These are phyloP conservation scores for Datnioides undecimradiatus DNA, from an alignment of 2,113 vertebrate genomes.

Conservation along the genomic window DNA sequence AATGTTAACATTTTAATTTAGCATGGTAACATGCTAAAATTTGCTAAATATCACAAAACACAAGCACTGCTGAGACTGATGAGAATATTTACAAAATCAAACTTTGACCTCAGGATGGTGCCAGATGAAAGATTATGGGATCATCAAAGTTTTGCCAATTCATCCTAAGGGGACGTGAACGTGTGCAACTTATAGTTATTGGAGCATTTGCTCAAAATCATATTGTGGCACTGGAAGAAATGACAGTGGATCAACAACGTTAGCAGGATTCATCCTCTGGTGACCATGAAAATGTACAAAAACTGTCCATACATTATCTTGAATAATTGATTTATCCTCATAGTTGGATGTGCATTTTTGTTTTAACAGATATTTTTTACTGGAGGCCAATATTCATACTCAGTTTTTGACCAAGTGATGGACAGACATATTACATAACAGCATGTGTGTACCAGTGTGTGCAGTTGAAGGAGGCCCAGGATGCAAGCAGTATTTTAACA, in stretches of 20 bases:
- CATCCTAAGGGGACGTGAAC: too few species aligned
- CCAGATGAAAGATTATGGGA: neutral
- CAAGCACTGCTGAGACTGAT: too few species aligned
- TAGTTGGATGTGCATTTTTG: neutral
- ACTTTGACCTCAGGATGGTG: too few species aligned
- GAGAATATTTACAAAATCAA: too few species aligned
- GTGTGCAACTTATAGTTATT: too few species aligned
- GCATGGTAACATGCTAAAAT: too few species aligned
- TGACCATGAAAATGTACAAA: neutral
- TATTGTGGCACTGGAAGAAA: neutral
- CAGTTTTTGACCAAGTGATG: neutral
- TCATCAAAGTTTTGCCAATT: too few species aligned
- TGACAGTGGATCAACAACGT: neutral
- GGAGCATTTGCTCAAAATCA: neutral
- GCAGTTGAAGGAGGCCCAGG: conserved; percentile 46
- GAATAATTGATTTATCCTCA: neutral
- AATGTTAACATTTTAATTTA: too few species aligned
- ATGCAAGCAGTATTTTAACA: conserved; percentile 52
- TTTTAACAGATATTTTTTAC: neutral
- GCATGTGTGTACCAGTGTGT: conserved; percentile 2
- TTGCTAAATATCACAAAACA: too few species aligned
- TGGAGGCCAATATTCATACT: neutral
- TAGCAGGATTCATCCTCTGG: neutral
- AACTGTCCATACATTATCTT: neutral
- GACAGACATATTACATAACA: conserved; percentile 48